Evolutionary conservation across 2,113 vertebrate species (phyloP).

Genomic region (Onychostoma macrolepis): DNA sequence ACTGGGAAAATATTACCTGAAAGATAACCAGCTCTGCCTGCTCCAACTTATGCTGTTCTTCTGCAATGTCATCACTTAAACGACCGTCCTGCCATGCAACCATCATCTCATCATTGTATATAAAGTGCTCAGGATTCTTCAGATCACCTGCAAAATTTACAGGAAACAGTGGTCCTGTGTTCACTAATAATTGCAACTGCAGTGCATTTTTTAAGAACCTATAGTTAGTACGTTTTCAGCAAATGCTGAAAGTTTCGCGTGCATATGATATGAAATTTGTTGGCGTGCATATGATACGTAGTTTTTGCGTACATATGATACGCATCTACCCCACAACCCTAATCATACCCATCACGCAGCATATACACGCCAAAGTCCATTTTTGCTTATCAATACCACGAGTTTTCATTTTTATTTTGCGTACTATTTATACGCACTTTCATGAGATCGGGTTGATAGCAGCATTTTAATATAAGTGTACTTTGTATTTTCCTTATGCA

Average conservation of each 20-base stretch:
- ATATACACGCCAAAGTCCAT: no score
- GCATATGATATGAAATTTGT: no score
- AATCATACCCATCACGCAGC: no score
- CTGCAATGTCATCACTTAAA: constrained; percentile 77
- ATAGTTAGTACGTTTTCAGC: no score
- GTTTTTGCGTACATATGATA: no score
- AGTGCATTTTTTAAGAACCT: background rate
- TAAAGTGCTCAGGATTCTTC: constrained; percentile 73
- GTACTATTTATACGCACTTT: no score
- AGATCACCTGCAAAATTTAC: constrained; percentile 67
- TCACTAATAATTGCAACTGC: background rate
- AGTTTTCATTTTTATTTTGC: no score
- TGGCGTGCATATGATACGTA: no score
- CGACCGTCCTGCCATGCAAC: constrained; percentile 76
- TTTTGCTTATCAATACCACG: no score
- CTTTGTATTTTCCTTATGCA: background rate
- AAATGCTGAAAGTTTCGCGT: no score
- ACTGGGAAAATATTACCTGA: constrained; percentile 74
- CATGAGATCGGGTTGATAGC: no score
- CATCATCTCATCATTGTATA: constrained; percentile 70
- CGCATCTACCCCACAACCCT: no score
- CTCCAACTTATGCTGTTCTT: constrained; percentile 80
- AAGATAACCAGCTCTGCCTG: constrained; percentile 84
- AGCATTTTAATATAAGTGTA: background rate
- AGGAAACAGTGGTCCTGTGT: background rate